phyloP scores from a whole-genome alignment of 2,888 invertebrate species.

The Serripes groenlandicus region DNA sequence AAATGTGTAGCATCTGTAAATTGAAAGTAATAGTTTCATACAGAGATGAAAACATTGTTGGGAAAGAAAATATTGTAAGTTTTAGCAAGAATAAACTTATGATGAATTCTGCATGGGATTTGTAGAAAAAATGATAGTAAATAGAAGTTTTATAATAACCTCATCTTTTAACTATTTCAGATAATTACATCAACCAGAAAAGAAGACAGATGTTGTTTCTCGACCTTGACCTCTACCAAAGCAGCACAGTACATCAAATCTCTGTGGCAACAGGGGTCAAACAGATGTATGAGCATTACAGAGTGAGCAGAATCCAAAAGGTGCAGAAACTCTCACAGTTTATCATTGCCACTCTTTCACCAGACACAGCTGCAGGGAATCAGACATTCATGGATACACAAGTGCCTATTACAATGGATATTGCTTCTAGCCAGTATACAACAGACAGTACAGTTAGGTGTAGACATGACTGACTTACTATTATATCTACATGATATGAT shows the following conservation, averaged over 20 bases:
- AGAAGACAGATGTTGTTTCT: slow-evolving; percentile 21
- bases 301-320: not conserved
- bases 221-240: slow-evolving; percentile 24
- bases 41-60: too few relatives aligned
- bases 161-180: slow-evolving; percentile 26
- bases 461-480: not conserved
- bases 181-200: slow-evolving; percentile 18
- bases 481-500: too few relatives aligned
- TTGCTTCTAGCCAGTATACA: slow-evolving; percentile 12
- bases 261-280: slow-evolving; percentile 38
- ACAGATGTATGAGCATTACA: slow-evolving; percentile 29
- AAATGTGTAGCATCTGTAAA: too few relatives aligned
- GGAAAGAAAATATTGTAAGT: too few relatives aligned
- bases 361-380: not conserved
- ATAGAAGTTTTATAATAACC: too few relatives aligned
- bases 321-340: slow-evolving; percentile 40
- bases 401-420: slow-evolving; percentile 33
- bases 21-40: too few relatives aligned
- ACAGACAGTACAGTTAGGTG: not conserved
- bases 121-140: too few relatives aligned
- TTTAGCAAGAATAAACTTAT: too few relatives aligned
- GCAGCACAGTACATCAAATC: slow-evolving; percentile 16
- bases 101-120: too few relatives aligned
- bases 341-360: slow-evolving; percentile 11
- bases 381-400: not conserved